Evolutionary conservation across 2,888 invertebrate species (phyloP).

Genomic region (Orthosia incerta): DNA sequence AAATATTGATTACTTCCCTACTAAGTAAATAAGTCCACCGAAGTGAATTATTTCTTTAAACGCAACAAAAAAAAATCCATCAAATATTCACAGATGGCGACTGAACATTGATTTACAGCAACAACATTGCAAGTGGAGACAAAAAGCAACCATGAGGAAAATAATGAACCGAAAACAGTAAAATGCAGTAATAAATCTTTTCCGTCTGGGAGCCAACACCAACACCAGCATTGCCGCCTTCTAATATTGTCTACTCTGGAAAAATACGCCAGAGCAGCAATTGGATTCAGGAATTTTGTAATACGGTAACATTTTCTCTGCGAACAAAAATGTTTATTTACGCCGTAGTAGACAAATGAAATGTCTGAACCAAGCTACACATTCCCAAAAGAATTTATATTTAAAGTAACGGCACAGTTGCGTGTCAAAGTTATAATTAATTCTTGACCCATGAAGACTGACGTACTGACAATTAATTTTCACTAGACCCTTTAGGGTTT

Average conservation of each 20-base stretch:
- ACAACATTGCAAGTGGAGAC: conserved; percentile 29
- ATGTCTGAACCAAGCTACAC: conserved; percentile 18
- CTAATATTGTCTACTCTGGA: conserved; percentile 36
- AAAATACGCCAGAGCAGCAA: conserved; percentile 28
- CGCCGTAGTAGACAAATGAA: conserved; percentile 10
- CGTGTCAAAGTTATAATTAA: conserved; percentile 27
- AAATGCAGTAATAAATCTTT: conserved; percentile 51
- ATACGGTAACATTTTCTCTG: conserved; percentile 15
- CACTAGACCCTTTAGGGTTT: conserved; percentile 9
- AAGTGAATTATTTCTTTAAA: conserved; percentile 1
- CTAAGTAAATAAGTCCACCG: not conserved
- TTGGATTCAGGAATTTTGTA: conserved; percentile 31
- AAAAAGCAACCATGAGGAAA: conserved; percentile 46
- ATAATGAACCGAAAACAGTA: conserved; percentile 39
- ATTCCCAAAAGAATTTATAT: conserved; percentile 10
- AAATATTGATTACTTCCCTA: conserved; percentile 7
- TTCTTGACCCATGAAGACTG: conserved; percentile 4
- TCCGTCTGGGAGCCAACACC: conserved; percentile 27
- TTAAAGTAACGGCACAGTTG: conserved; percentile 4
- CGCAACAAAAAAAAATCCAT: not conserved
- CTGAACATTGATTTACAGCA: conserved; percentile 18
- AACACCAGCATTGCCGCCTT: conserved; percentile 14
- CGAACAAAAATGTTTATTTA: not conserved
- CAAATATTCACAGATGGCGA: not conserved
- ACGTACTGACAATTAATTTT: conserved; percentile 27